Conservation (phyloP, 2,888 invertebrate species). For the Campaea margaritaria region DNA sequence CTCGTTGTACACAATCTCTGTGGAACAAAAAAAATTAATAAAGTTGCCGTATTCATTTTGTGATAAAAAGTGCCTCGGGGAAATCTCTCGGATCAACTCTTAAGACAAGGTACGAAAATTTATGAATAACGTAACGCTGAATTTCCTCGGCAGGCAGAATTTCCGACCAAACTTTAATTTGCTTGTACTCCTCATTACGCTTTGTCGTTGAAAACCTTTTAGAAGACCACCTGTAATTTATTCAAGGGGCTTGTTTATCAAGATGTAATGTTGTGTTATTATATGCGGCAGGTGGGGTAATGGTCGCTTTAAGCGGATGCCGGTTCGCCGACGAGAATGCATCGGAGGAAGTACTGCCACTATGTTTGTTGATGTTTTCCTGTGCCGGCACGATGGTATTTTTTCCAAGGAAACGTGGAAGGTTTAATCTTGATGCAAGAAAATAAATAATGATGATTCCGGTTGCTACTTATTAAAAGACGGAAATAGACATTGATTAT, state of each 20-base stretch:
- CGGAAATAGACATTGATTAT: conserved; percentile 9
- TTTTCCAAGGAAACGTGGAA: conserved; percentile 51
- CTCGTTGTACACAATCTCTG: conserved; percentile 25
- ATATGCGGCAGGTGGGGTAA: conserved; percentile 42
- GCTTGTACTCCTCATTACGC: conserved; percentile 22
- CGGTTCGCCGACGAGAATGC: conserved; percentile 44
- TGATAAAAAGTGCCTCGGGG: conserved; percentile 36
- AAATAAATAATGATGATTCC: conserved; percentile 33
- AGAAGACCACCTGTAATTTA: conserved; percentile 20
- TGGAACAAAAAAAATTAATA: conserved; percentile 32
- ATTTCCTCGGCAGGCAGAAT: conserved; percentile 15
- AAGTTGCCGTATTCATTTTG: conserved; percentile 36
- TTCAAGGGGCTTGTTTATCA: conserved; percentile 34
- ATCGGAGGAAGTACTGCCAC: conserved; percentile 54
- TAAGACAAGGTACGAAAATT: conserved; percentile 33
- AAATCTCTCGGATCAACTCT: conserved; percentile 36
- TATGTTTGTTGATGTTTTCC: conserved; percentile 61
- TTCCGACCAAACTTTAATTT: conserved; percentile 25
- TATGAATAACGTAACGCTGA: conserved; percentile 31
- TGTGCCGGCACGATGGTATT: conserved; percentile 41
- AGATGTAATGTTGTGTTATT: conserved; percentile 37
- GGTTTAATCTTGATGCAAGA: conserved; percentile 37
- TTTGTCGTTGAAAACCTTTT: conserved; percentile 14
- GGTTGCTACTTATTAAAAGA: conserved; percentile 13
- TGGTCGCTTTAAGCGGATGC: conserved; percentile 47